These are phyloP conservation scores for Vulpes vulpes DNA, from an alignment of 2,113 vertebrate species.

Conservation along the genomic window DNA sequence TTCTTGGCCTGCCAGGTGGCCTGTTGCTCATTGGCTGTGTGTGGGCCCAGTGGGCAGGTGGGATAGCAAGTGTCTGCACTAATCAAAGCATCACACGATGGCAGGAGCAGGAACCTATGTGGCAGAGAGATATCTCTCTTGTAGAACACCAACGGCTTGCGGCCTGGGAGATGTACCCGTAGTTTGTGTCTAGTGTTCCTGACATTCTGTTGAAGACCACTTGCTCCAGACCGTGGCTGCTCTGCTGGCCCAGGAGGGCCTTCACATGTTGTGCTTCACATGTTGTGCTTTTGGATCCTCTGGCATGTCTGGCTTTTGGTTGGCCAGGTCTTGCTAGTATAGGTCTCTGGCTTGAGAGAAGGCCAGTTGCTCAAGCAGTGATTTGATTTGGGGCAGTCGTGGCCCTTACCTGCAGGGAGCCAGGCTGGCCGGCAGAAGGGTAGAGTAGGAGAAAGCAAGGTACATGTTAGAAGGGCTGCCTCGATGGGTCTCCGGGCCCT, in stretches of 20 bases:
- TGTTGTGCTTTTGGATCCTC: rapidly evolving
- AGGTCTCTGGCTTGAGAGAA: neutral
- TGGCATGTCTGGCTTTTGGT: neutral
- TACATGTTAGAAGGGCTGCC: neutral
- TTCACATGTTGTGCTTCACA: neutral
- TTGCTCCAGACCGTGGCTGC: neutral
- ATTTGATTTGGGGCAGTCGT: neutral
- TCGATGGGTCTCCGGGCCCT: no score
- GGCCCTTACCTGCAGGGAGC: neutral
- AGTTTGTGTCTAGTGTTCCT: rapidly evolving
- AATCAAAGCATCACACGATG: no score
- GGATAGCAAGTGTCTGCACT: neutral
- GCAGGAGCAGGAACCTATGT: neutral
- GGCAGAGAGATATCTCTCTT: no score
- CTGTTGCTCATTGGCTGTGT: neutral
- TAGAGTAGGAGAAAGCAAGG: neutral
- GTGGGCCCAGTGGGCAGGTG: neutral
- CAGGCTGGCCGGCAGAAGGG: neutral
- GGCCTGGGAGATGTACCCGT: neutral
- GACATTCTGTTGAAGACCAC: neutral
- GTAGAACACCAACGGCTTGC: neutral
- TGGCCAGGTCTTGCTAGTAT: neutral
- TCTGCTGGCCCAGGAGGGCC: neutral
- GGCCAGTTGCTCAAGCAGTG: neutral
- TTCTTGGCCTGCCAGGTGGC: neutral